A percentile compares a stretch with the other conserved stretches of the same genome.
Conservation (phyloP, 2,797 vertebrate species). For the Lithobates pipiens region DNA sequence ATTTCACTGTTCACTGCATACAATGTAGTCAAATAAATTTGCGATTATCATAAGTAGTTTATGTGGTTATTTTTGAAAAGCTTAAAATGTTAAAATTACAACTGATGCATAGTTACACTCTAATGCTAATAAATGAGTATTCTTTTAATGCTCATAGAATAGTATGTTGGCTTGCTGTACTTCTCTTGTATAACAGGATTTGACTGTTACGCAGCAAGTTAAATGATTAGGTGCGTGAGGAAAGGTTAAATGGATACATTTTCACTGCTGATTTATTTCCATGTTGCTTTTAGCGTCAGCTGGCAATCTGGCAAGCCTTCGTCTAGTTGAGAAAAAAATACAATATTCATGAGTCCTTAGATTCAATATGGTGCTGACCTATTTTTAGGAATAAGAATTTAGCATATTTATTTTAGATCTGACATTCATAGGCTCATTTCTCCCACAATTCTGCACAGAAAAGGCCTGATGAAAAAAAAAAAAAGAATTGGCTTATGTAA, state of each 20-base stretch:
- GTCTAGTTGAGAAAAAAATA: constrained; percentile 34
- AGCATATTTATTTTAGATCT: constrained; percentile 51
- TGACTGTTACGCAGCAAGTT: not conserved
- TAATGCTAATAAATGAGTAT: not conserved
- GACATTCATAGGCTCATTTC: constrained; percentile 36
- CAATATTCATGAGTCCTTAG: constrained; percentile 48
- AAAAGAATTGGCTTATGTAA: not conserved
- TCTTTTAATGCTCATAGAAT: not conserved
- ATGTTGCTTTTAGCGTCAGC: constrained; percentile 27
- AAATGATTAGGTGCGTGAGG: not conserved
- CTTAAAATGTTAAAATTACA: not conserved
- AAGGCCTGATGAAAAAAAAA: not conserved
- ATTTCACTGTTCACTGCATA: too few species aligned
- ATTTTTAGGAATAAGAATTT: constrained; percentile 48
- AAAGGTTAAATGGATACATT: constrained; percentile 40
- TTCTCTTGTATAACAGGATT: not conserved
- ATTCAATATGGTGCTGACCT: constrained; percentile 49
- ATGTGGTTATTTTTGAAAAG: not conserved
- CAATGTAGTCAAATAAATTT: too few species aligned
- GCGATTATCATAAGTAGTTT: not conserved
- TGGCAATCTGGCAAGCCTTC: constrained; percentile 31
- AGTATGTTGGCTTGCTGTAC: not conserved
- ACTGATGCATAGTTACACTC: not conserved
- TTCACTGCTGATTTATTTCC: constrained; percentile 9
- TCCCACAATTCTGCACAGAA: constrained; percentile 17